Evolutionary conservation across 2,797 vertebrate genomes (phyloP), one percentile per base, ranked within the genome.

Genomic region (Poecilia picta): DNA sequence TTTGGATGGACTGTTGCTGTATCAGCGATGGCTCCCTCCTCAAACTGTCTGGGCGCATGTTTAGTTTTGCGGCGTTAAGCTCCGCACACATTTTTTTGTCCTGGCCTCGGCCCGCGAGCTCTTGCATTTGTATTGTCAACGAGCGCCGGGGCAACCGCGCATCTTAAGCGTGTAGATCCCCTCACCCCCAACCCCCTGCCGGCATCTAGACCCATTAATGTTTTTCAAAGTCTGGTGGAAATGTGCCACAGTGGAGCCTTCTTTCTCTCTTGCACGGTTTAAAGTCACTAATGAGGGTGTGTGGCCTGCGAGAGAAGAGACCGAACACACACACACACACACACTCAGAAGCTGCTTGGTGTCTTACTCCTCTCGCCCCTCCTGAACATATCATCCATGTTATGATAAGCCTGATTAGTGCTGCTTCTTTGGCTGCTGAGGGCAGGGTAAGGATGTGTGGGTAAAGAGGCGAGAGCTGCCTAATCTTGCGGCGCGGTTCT

Each of bases 371-470:
- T 78, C 88, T 81, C 47, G 75, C 86, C 49, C 73, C 74, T 89
- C 91, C 87, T 85, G 84, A 92, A 92, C 87, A 76, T 90, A 93
- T 92, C 93, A 91, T 89, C 91, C 93, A 92, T 94, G 94, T 94
- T 95, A 94, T 93, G 91, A 93, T 94, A 94, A 95, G 94, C 93
- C 94, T 92, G 93, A 94, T 94, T 94, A 95, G 94, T 93, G 93
- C 89, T 93, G 93, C 92, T 92, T 94, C 91, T 93, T 91, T 93
- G 91, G 86, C 93, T 94, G 91, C 93, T 91, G 87, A 93, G 93
- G 93, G 92, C 91, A 92, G 93, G 89, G 92, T 92, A 89, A 91
- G 91, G 90, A 91, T 90, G 91, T 93, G 92, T 90, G 92, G 86
- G 84, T 93, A 92, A 93, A 91, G 90, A 93, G 91, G 90, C 87